Percentiles rank a stretch among this genome's conserved stretches.
phyloP scores from a whole-genome alignment of 1,140 invertebrate species.

The Bombus waltoni region DNA sequence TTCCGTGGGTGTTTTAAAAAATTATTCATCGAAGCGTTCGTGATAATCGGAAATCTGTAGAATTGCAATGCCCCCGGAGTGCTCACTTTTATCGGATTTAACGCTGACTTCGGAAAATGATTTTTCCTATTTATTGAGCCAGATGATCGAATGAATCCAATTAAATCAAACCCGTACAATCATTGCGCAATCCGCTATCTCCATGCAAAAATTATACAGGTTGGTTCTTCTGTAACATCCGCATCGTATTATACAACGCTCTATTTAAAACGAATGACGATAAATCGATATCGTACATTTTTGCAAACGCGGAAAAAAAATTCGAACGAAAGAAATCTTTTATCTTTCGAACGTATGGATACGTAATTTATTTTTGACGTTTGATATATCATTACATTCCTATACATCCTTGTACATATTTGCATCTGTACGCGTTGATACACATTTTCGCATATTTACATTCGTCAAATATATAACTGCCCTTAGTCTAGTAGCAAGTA shows the following conservation, averaged over 20 bases:
- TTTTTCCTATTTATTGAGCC: constrained; percentile 23
- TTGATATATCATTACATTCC: background rate
- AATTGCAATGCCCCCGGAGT: background rate
- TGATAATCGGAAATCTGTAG: constrained; percentile 6
- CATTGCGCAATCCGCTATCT: background rate
- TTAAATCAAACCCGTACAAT: constrained; percentile 2
- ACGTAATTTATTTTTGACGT: background rate
- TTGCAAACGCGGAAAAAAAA: background rate
- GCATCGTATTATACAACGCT: too few relatives aligned
- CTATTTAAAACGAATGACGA: background rate
- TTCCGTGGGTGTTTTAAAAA: background rate
- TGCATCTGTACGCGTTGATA: background rate
- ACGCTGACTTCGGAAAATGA: constrained; percentile 10
- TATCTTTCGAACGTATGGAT: background rate
- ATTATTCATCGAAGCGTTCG: background rate
- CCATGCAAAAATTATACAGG: background rate
- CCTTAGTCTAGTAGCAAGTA: background rate
- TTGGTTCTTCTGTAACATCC: background rate
- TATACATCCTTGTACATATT: background rate
- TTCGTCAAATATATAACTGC: background rate
- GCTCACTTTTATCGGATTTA: background rate
- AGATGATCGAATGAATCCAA: constrained; percentile 33
- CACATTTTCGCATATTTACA: background rate
- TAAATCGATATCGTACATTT: background rate
- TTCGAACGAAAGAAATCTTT: background rate